Base-by-base conservation (phyloP, 2,888 invertebrate species). In the Zhengitettix transpicula region DNA sequence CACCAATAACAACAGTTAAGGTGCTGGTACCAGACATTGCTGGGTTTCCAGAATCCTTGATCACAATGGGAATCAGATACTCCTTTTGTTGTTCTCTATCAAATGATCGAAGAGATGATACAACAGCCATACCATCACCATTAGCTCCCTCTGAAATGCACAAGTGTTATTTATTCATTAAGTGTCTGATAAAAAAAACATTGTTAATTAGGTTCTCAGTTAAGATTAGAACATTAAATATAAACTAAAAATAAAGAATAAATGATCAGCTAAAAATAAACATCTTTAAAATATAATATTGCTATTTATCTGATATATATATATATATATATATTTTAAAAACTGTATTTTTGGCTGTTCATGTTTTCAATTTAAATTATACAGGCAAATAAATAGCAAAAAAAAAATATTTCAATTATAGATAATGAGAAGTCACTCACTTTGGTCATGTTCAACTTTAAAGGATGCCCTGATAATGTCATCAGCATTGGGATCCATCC, bases 11-110 rank as follows among this genome's bases (percentile, higher is more conserved):
- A 40, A 98, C 92, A 0, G 95, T 96, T 47, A 98, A 76, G 0
- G 95, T 96, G 70, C 93, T 93, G 11, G 96, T 96, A 64, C 95
- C 96, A 15, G 93, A 92, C 89, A 95, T 91, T 0, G 89, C 87
- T n/a, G 95, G 94, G 66, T 89, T 91, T 52, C 97, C 96, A 67
- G 92, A 90, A 77, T 99, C 99, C 74, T 91, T 94, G 71, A 99
- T 96, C 40, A 96, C 89, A 69, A 99, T 95, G 1, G 98, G 98
- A 69, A 99, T 91, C 67, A 93, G 81, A 72, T 95, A 95, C 74
- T 95, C 94, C 72, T 97, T 97, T 71, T 93, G 90, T 69, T 91
- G 88, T 74, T 98, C 97, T 64, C 98, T 82, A 71, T 97, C 95
- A 74, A 98, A 97, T 12, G 89, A 89, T 63, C 91, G 80, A 44